phyloP scores from a whole-genome alignment of 2,797 vertebrate genomes.

The Cephalopachus bancanus region DNA sequence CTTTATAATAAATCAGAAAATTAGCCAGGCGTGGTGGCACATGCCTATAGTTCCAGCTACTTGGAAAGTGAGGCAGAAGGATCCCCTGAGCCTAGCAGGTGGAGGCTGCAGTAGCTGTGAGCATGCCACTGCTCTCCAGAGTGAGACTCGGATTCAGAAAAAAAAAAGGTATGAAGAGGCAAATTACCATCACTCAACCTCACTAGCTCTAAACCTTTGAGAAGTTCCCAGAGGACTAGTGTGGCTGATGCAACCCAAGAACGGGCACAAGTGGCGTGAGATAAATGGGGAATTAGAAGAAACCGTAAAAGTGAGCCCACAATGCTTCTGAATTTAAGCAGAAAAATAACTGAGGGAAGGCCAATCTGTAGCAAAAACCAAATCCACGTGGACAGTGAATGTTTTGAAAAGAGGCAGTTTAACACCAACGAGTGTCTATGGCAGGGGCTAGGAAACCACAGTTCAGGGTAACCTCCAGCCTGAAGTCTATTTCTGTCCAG shows the following conservation, averaged over 20 bases:
- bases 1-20: too few relatives aligned
- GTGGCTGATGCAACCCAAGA: neutral
- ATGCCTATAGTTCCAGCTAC: too few relatives aligned
- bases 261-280: neutral
- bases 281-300: neutral
- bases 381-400: neutral
- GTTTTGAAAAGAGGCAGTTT: neutral
- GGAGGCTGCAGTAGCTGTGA: too few relatives aligned
- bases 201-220: neutral
- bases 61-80: too few relatives aligned
- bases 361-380: neutral
- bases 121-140: too few relatives aligned
- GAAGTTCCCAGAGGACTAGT: neutral
- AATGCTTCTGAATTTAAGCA: neutral
- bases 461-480: neutral
- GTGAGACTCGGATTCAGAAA: too few relatives aligned
- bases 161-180: neutral
- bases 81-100: too few relatives aligned
- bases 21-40: too few relatives aligned
- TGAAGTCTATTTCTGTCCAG: neutral
- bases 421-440: neutral
- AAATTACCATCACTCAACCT: neutral
- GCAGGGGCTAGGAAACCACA: neutral
- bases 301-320: neutral
- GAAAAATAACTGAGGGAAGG: neutral